These are phyloP conservation scores for Ascidia mentula DNA, from an alignment of 23 tunicate species.

Conservation along the genomic window DNA sequence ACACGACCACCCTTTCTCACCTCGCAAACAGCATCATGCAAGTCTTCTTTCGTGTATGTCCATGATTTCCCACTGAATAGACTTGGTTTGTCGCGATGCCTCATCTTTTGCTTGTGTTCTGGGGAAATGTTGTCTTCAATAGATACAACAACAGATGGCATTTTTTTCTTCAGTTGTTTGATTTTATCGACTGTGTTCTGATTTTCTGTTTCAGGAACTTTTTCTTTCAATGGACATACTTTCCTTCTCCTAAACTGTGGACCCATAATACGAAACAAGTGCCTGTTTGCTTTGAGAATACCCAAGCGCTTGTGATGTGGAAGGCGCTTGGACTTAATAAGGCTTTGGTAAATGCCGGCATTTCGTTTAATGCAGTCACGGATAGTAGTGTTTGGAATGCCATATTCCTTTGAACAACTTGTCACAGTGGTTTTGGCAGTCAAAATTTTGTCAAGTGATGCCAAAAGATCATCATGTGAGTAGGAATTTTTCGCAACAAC, in stretches of 20 bases:
- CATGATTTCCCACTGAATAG: background rate
- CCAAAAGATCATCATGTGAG: slow-evolving; percentile 1
- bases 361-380: slow-evolving; percentile 19
- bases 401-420: background rate
- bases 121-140: background rate
- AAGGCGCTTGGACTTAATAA: background rate
- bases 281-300: background rate
- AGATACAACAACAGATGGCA: background rate
- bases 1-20: background rate
- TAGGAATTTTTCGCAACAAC: background rate
- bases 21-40: slow-evolving; percentile 17
- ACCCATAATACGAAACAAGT: background rate
- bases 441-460: slow-evolving; percentile 28
- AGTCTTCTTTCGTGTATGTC: background rate
- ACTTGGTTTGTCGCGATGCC: background rate
- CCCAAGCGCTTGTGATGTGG: background rate
- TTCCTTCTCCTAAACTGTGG: background rate
- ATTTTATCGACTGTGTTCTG: too few relatives aligned
- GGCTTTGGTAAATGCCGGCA: background rate
- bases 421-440: background rate
- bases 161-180: background rate
- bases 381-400: slow-evolving; percentile 40
- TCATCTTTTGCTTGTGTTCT: background rate
- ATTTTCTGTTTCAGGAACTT: too few relatives aligned
- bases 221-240: background rate